These are phyloP conservation scores for Chaitophorus viminalis DNA, from an alignment of 2,888 invertebrate genomes.

Conservation along the genomic window DNA sequence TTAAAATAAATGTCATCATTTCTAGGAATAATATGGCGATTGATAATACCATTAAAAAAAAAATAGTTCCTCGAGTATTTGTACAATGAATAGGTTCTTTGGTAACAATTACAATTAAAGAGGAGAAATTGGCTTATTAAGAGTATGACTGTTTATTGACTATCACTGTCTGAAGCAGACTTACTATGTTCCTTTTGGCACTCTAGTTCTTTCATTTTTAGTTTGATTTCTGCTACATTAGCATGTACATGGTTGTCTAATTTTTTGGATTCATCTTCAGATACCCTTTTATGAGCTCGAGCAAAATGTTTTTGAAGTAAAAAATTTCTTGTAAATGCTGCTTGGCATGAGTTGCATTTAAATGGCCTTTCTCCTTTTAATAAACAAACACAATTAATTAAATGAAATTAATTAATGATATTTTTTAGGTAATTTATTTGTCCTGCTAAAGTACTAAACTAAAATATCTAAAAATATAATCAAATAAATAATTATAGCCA, in stretches of 20 bases:
- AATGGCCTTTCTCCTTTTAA: slow-evolving; percentile 67
- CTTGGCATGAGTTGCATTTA: slow-evolving; percentile 67
- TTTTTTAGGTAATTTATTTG: neutral
- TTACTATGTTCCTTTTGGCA: slow-evolving; percentile 43
- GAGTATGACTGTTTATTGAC: slow-evolving; percentile 22
- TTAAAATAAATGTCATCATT: neutral
- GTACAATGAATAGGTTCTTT: neutral
- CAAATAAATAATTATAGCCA: too few relatives aligned
- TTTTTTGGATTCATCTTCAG: slow-evolving; percentile 63
- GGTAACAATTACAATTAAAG: neutral
- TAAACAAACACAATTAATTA: slow-evolving; percentile 22
- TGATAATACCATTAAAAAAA: neutral
- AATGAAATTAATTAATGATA: neutral
- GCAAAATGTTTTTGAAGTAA: slow-evolving; percentile 68
- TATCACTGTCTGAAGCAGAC: slow-evolving; percentile 22
- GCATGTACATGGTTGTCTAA: slow-evolving; percentile 60
- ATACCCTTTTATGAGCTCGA: slow-evolving; percentile 66
- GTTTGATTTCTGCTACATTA: slow-evolving; percentile 62
- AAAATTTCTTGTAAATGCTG: slow-evolving; percentile 68
- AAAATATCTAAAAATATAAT: neutral
- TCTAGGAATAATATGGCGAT: neutral
- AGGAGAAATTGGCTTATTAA: neutral
- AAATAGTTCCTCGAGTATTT: neutral
- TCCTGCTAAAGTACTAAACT: neutral
- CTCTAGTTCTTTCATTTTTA: slow-evolving; percentile 63